Conservation (phyloP, 2,888 invertebrate genomes). For the Tetrapedia diversipes region DNA sequence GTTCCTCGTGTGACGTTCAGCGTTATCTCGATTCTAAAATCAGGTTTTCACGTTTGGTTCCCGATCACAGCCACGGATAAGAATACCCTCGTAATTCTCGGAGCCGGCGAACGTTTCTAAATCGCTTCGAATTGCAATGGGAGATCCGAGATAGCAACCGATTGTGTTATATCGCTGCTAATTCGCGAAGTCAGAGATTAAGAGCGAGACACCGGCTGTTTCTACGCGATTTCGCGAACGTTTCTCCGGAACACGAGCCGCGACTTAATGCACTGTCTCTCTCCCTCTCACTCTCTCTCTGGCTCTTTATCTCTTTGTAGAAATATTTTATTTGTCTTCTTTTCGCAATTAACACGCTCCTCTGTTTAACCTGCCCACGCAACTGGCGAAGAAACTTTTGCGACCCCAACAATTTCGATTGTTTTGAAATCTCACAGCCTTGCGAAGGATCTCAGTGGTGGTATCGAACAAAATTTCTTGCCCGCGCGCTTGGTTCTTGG, state of each 20-base stretch:
- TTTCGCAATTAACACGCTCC: background rate
- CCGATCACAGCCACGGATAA: constrained; percentile 34
- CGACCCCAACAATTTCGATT: too few relatives aligned
- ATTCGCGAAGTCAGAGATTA: constrained; percentile 6
- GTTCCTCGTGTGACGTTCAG: too few relatives aligned
- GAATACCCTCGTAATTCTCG: constrained; percentile 37
- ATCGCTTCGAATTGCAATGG: constrained; percentile 13
- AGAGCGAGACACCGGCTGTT: background rate
- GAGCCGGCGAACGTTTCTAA: constrained; percentile 33
- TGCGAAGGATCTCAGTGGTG: too few relatives aligned
- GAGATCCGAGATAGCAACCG: constrained; percentile 28
- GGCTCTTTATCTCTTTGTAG: too few relatives aligned
- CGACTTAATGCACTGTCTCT: background rate
- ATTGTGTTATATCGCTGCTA: background rate
- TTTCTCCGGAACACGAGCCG: background rate
- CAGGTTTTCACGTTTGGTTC: constrained; percentile 15
- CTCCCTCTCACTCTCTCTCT: too few relatives aligned
- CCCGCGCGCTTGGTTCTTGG: too few relatives aligned
- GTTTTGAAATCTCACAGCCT: too few relatives aligned
- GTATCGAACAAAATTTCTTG: too few relatives aligned
- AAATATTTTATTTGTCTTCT: background rate
- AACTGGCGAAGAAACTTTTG: too few relatives aligned
- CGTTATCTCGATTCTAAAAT: constrained; percentile 10
- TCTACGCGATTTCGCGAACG: background rate
- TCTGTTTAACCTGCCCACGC: too few relatives aligned